Conservation (phyloP, 2,888 invertebrate genomes). For the Apomyelois bistriatella region DNA sequence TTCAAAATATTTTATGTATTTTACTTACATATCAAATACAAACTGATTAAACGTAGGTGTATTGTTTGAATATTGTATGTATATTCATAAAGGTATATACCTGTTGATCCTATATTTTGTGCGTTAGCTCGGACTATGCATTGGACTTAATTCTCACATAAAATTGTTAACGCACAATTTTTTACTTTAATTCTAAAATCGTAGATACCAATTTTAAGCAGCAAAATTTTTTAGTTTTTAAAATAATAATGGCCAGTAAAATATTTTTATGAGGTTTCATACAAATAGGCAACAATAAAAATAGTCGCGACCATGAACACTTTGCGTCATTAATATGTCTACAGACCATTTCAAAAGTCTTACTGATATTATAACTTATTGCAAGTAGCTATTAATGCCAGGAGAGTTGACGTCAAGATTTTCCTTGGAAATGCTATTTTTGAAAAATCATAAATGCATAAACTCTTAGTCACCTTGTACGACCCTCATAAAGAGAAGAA, state of each 20-base stretch:
- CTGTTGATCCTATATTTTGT: background rate
- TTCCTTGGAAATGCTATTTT: too few relatives aligned
- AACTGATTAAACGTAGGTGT: too few relatives aligned
- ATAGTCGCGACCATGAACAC: conserved; percentile 5
- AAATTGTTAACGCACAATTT: background rate
- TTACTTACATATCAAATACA: too few relatives aligned
- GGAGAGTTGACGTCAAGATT: too few relatives aligned
- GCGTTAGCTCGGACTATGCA: background rate
- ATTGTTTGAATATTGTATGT: too few relatives aligned
- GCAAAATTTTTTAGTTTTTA: background rate
- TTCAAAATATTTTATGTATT: too few relatives aligned
- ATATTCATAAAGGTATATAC: background rate
- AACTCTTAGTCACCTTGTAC: too few relatives aligned
- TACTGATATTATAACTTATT: background rate
- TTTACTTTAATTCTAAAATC: background rate
- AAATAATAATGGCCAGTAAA: background rate
- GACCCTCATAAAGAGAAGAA: too few relatives aligned
- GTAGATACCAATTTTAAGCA: background rate
- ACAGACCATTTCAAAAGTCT: background rate
- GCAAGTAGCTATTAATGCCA: background rate
- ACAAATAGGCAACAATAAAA: conserved; percentile 7
- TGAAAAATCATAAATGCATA: too few relatives aligned
- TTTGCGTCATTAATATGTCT: conserved; percentile 8
- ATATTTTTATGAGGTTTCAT: conserved; percentile 2
- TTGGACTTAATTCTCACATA: background rate